Base-by-base conservation (phyloP, 1,140 invertebrate genomes). In the Harpegnathos saltator region DNA sequence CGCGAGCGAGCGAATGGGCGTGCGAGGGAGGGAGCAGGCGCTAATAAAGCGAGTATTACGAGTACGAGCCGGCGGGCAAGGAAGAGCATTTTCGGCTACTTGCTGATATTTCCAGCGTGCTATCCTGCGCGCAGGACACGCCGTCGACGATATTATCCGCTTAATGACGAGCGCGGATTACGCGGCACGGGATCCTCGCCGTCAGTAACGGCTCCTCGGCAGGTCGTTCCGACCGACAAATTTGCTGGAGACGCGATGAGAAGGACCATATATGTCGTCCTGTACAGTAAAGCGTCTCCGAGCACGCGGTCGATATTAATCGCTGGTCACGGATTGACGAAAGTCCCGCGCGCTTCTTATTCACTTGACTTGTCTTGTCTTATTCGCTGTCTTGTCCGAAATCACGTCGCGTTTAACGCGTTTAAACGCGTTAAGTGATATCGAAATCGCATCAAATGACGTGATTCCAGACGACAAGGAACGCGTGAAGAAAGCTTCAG, bases 21-120 rank as follows among this genome's bases (percentile, higher is more conserved):
- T 0, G 7, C 4, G 11, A 15, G 44, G 17, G 15, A 38, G 9
- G 38, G 3, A 17, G 24, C 24, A n/a, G 17, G 62, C 15, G 50
- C 29, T 77, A 66, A 77, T 66, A 77, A 77, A 77, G 4, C 3
- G 29, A 3, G 29, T 77, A 77, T n/a, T 77, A 77, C 19, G 17
- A 33, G 4, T 58, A 14, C n/a, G n/a, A n/a, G n/a, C 1, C 15
- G 2, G 17, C 12, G 11, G 12, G 22, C 7, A 4, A 14, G 61
- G 38, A 44, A 9, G 11, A 54, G n/a, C 11, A 33, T 15, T 17
- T 44, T 1, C 15, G 17, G 2, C 26, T 66, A 15, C 15, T 73
- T 59, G 7, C 19, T 15, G 19, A 65, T 63, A 17, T 61, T 33
- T n/a, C 7, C 1, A 17, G n/a, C 11, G 9, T 3, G 11, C 14